Conservation (phyloP, 2,113 vertebrate species). For the Pteropus alecto region DNA sequence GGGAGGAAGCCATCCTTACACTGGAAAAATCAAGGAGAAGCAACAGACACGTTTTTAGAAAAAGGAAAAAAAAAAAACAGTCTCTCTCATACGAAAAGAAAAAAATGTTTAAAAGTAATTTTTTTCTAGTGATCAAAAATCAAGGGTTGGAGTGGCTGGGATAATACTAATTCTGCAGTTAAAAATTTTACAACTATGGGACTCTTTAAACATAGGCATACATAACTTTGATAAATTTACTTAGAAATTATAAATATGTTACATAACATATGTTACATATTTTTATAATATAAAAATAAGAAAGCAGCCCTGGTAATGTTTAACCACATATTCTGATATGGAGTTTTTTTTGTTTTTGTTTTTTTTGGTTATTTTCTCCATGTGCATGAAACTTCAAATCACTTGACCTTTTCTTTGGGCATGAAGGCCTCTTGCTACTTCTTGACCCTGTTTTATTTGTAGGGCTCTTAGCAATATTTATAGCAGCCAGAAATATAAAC, state of each 20-base stretch:
- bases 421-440: neutral
- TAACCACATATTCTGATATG: neutral
- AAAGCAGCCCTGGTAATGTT: neutral
- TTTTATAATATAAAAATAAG: neutral
- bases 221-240: neutral
- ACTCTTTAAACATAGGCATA: neutral
- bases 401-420: neutral
- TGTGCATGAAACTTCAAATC: neutral
- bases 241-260: neutral
- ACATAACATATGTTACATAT: neutral
- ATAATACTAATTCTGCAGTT: neutral
- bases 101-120: neutral
- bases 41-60: neutral
- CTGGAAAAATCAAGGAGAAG: neutral
- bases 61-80: neutral
- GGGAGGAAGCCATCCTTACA: neutral
- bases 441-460: neutral
- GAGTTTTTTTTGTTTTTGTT: no score
- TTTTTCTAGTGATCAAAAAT: neutral
- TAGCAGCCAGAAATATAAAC: neutral
- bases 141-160: no score
- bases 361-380: neutral
- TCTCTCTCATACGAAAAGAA: neutral
- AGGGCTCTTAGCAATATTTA: neutral
- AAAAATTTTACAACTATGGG: neutral